Conservation (phyloP, 2,797 vertebrate species). For the Falco novaeseelandiae region DNA sequence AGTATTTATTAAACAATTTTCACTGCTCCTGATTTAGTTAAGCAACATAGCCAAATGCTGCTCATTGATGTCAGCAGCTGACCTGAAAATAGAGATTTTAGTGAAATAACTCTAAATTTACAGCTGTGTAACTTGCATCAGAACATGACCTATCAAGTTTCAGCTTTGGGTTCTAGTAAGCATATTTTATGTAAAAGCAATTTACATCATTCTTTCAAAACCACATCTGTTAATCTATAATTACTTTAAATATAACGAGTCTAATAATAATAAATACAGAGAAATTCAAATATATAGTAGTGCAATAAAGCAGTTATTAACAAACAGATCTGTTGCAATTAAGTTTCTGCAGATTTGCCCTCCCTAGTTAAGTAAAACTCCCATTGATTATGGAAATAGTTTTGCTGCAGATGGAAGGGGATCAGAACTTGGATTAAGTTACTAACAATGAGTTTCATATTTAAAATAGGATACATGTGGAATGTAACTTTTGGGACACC, state of each 20-base stretch:
- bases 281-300: neutral
- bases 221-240: slow-evolving; percentile 16
- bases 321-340: neutral
- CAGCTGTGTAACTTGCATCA: neutral
- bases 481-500: neutral
- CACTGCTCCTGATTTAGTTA: neutral
- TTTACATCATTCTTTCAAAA: slow-evolving; percentile 24
- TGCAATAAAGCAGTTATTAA: neutral
- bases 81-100: neutral
- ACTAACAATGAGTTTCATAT: neutral
- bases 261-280: slow-evolving; percentile 17
- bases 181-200: neutral
- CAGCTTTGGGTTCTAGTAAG: slow-evolving; percentile 2
- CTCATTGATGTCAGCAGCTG: neutral
- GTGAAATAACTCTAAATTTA: neutral
- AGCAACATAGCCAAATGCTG: neutral
- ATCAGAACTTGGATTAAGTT: neutral
- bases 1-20: neutral
- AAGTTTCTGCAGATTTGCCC: neutral
- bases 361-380: neutral
- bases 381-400: neutral
- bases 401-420: neutral
- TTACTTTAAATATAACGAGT: slow-evolving; percentile 8
- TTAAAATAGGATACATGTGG: neutral
- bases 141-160: neutral